Percentiles rank a stretch among this genome's conserved stretches.
phyloP scores from a whole-genome alignment of 2,797 vertebrate species.

The Cercopithecus diana region DNA sequence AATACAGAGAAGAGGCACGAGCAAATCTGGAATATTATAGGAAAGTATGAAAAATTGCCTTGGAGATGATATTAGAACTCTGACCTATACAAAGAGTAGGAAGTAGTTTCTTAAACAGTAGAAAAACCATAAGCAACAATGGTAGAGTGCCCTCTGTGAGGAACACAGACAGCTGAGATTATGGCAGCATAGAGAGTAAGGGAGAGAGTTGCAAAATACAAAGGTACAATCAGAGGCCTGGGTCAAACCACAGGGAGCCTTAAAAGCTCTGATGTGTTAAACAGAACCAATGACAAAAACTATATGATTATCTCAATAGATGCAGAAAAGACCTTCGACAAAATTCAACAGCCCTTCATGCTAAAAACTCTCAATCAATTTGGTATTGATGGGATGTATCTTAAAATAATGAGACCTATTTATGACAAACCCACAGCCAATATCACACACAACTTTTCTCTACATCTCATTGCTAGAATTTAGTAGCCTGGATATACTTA shows the following conservation, averaged over 20 bases:
- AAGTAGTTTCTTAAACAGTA: not conserved
- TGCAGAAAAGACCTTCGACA: too few species aligned
- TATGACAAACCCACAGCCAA: too few species aligned
- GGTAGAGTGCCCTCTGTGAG: not conserved
- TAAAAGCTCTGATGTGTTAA: too few species aligned
- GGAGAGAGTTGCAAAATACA: not conserved
- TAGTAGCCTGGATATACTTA: not conserved
- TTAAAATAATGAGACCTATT: too few species aligned
- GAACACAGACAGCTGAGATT: not conserved
- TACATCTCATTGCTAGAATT: not conserved
- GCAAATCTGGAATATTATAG: not conserved
- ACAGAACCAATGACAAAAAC: too few species aligned
- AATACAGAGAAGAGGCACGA: not conserved
- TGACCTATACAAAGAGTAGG: not conserved
- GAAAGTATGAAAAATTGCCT: not conserved
- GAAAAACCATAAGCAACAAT: not conserved
- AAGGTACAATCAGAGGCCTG: not conserved
- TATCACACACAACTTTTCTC: not conserved
- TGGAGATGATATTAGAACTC: not conserved
- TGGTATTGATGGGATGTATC: too few species aligned
- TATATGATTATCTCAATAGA: too few species aligned
- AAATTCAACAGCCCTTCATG: too few species aligned
- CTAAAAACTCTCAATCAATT: too few species aligned
- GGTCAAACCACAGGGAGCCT: not conserved
- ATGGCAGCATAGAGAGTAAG: not conserved